These are phyloP conservation scores for Zosterops borbonicus DNA, from an alignment of 2,113 vertebrate species.

Conservation along the genomic window DNA sequence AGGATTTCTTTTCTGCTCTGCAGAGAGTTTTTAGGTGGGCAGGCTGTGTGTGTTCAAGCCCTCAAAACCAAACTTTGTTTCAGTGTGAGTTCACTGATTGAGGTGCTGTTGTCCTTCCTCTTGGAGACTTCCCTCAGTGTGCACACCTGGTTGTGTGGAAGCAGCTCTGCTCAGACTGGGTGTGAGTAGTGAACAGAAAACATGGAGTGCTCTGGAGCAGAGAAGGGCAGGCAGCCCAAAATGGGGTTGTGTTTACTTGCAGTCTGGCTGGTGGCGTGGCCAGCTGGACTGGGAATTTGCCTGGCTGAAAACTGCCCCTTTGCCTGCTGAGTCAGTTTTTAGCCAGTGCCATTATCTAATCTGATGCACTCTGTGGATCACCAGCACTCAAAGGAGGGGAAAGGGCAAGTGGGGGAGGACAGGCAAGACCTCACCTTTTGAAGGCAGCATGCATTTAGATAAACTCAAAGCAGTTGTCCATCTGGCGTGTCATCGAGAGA, in stretches of 20 bases:
- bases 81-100: accelerated
- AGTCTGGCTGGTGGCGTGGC: background rate
- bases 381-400: background rate
- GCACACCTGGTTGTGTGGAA: background rate
- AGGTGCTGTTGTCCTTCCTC: background rate
- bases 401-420: conserved; percentile 6
- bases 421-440: background rate
- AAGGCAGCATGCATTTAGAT: background rate
- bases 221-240: background rate
- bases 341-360: background rate
- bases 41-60: accelerated
- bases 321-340: background rate
- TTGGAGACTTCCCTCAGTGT: background rate
- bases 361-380: background rate
- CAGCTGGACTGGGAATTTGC: background rate
- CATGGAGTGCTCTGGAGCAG: accelerated
- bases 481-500: background rate
- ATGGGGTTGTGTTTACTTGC: background rate
- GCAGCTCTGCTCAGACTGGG: background rate
- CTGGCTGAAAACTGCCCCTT: background rate
- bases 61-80: background rate
- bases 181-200: background rate
- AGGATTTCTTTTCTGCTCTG: background rate
- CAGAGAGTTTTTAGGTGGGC: background rate
- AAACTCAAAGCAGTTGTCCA: background rate